These are phyloP conservation scores for Stegodyphus dumicola DNA, from an alignment of 1,140 invertebrate genomes.

Conservation along the genomic window DNA sequence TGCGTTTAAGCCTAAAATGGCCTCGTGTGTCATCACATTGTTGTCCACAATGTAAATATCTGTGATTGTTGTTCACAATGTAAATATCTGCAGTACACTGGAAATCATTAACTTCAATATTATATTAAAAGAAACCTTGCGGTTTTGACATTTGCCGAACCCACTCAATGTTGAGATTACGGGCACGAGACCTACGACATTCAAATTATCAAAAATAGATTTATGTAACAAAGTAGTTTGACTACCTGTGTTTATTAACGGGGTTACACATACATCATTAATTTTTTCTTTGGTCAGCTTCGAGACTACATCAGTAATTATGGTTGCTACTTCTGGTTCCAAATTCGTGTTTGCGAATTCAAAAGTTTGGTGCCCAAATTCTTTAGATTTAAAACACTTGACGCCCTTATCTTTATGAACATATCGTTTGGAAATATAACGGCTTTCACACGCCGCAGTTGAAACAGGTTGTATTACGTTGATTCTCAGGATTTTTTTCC, in stretches of 20 bases:
- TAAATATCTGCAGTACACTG: background rate
- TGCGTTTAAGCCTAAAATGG: background rate
- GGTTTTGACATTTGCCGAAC: background rate
- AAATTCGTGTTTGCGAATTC: background rate
- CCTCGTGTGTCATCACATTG: background rate
- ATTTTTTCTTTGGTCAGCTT: background rate
- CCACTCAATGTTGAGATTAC: background rate
- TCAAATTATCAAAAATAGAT: background rate
- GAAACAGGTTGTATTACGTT: background rate
- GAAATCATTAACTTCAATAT: background rate
- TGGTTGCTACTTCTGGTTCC: background rate
- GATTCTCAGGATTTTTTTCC: background rate
- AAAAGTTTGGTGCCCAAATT: background rate
- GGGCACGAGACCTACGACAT: background rate
- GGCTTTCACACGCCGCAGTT: background rate
- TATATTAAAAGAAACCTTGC: background rate
- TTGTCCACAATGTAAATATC: background rate
- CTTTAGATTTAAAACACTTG: background rate
- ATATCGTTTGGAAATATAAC: background rate
- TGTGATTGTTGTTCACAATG: background rate
- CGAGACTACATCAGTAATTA: background rate
- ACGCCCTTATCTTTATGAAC: background rate
- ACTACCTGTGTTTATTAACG: background rate
- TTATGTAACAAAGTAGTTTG: background rate
- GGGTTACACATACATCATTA: background rate